These are phyloP conservation scores for Geotrupes spiniger DNA, from an alignment of 2,888 invertebrate genomes.

Conservation along the genomic window DNA sequence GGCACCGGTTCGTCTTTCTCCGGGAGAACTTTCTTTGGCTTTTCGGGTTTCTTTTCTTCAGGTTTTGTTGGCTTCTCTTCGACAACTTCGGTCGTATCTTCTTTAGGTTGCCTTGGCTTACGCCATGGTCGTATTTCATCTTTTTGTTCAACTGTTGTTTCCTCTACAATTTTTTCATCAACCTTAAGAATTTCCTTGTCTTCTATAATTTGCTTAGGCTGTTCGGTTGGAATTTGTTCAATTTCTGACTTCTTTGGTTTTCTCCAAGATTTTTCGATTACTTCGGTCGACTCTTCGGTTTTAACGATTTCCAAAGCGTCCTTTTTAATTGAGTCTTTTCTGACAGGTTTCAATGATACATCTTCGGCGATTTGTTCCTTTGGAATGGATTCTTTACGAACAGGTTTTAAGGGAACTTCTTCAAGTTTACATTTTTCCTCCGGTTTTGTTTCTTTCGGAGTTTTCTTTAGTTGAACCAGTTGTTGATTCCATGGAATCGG, in stretches of 20 bases:
- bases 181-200: conserved; percentile 39
- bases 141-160: conserved; percentile 38
- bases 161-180: conserved; percentile 26
- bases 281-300: conserved; percentile 24
- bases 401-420: conserved; percentile 55
- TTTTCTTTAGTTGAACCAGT: conserved; percentile 52
- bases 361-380: conserved; percentile 19
- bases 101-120: conserved; percentile 10
- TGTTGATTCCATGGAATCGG: conserved; percentile 59
- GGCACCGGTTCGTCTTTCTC: conserved; percentile 33
- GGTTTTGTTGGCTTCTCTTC: conserved; percentile 28
- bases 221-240: conserved; percentile 26
- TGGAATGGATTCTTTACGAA: conserved; percentile 32
- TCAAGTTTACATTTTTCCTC: conserved; percentile 46
- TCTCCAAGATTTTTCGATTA: conserved; percentile 22
- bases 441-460: conserved; percentile 44
- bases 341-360: conserved; percentile 32
- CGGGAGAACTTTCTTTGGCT: conserved; percentile 24
- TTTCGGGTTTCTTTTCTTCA: conserved; percentile 42
- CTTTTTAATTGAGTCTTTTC: conserved; percentile 25
- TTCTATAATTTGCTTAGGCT: conserved; percentile 41
- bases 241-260: conserved; percentile 23
- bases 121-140: conserved; percentile 17
- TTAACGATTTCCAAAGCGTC: conserved; percentile 6
- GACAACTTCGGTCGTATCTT: conserved; percentile 19